phyloP scores from a whole-genome alignment of 2,113 vertebrate genomes.

The Catharus minimus region DNA sequence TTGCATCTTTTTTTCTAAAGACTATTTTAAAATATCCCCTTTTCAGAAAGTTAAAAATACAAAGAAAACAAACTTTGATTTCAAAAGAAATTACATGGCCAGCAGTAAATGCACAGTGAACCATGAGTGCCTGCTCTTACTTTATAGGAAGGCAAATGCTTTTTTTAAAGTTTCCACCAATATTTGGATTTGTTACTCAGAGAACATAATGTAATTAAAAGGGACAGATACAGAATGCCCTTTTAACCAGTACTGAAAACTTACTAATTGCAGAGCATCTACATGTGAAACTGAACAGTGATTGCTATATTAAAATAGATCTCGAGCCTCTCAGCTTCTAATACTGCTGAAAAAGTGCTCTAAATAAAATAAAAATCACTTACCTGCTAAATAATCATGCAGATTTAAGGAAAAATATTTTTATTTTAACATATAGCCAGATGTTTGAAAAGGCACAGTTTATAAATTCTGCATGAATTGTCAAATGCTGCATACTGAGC shows the following conservation, averaged over 20 bases:
- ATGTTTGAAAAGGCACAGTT: conserved; percentile 79
- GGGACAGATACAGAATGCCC: conserved; percentile 56
- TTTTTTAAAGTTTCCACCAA: conserved; percentile 42
- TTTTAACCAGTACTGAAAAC: conserved; percentile 58
- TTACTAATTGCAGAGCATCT: conserved; percentile 53
- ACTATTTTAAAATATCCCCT: conserved; percentile 73
- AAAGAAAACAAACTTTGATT: conserved; percentile 71
- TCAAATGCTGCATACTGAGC: conserved; percentile 74
- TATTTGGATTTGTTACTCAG: conserved; percentile 39
- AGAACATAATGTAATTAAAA: conserved; percentile 44
- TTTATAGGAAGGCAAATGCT: conserved; percentile 51
- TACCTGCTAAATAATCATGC: conserved; percentile 68
- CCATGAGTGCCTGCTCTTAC: conserved; percentile 56
- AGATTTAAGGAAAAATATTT: conserved; percentile 61
- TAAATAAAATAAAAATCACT: conserved; percentile 58
- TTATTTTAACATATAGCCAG: conserved; percentile 59
- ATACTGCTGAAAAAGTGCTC: conserved; percentile 81
- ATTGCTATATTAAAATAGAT: conserved; percentile 62
- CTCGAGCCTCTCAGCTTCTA: conserved; percentile 75
- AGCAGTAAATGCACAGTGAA: conserved; percentile 79
- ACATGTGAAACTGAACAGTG: conserved; percentile 57
- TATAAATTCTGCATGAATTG: conserved; percentile 66
- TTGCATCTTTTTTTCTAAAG: conserved; percentile 66
- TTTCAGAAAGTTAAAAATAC: conserved; percentile 78
- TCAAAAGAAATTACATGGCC: conserved; percentile 74